Conservation (phyloP, 1,140 invertebrate species). For the Diprion similis region DNA sequence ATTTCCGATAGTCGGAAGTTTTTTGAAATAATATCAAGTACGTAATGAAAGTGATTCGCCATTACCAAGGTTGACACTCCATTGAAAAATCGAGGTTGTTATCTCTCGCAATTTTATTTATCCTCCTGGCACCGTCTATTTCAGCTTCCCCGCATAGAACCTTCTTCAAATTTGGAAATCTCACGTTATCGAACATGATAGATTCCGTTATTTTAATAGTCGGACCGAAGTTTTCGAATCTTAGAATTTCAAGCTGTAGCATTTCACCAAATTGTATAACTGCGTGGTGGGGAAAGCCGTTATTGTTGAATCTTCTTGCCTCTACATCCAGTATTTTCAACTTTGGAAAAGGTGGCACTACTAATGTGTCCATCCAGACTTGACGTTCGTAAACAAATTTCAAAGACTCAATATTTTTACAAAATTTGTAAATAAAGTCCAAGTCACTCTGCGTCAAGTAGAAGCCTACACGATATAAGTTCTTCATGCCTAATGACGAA, state of each 20-base stretch:
- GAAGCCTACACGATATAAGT: not conserved
- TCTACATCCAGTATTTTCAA: not conserved
- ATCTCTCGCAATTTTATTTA: not conserved
- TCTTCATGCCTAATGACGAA: not conserved
- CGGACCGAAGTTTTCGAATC: not conserved
- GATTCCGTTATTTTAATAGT: not conserved
- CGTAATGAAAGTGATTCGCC: too few species aligned
- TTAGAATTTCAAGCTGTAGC: not conserved
- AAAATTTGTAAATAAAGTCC: not conserved
- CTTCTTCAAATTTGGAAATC: not conserved
- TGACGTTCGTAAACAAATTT: not conserved
- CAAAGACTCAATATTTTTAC: not conserved
- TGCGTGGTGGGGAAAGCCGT: not conserved
- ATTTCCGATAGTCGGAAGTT: too few species aligned
- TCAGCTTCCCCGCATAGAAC: not conserved
- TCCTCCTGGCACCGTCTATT: not conserved
- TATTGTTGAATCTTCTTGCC: not conserved
- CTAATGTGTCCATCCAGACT: not conserved
- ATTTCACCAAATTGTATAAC: not conserved
- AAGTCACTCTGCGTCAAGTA: not conserved
- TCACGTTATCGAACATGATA: not conserved
- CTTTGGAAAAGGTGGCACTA: not conserved
- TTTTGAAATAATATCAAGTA: too few species aligned
- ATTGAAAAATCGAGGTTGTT: not conserved
- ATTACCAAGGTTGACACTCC: too few species aligned